A percentile compares a stretch with the other conserved stretches of the same genome.
These are phyloP conservation scores for Trichosurus vulpecula DNA, from an alignment of 2,797 vertebrate species.

Conservation along the genomic window DNA sequence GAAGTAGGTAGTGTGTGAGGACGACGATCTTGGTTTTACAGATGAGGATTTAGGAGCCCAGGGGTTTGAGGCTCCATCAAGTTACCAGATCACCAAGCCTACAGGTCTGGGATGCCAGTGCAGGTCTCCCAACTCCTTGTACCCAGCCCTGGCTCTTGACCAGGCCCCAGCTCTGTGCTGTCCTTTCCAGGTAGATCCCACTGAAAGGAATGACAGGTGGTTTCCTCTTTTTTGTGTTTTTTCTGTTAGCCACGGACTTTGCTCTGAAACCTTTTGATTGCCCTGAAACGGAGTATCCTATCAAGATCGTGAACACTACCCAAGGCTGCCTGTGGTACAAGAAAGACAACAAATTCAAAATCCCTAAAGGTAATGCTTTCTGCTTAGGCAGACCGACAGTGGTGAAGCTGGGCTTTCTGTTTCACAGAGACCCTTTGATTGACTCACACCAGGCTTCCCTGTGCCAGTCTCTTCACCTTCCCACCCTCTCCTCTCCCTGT, in stretches of 20 bases:
- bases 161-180: neutral
- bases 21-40: neutral
- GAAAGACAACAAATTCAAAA: slow-evolving; percentile 97
- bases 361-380: slow-evolving; percentile 91
- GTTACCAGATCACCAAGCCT: neutral
- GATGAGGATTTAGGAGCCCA: neutral
- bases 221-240: slow-evolving; percentile 29
- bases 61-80: no score
- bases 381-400: slow-evolving; percentile 8
- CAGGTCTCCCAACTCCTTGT: neutral
- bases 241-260: slow-evolving; percentile 92
- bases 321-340: slow-evolving; percentile 95
- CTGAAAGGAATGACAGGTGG: slow-evolving; percentile 36
- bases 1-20: neutral
- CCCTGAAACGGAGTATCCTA: slow-evolving; percentile 91
- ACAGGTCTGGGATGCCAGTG: neutral
- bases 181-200: neutral
- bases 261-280: slow-evolving; percentile 90
- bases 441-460: neutral
- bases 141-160: neutral
- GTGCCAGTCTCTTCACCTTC: neutral
- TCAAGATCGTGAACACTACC: slow-evolving; percentile 86
- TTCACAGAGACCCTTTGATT: neutral
- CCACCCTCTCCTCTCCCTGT: neutral
- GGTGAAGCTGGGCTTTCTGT: slow-evolving; percentile 15